Evolutionary conservation across 2,113 vertebrate species (phyloP), one percentile per base, ranked within the genome.

Genomic region (Eublepharis macularius): DNA sequence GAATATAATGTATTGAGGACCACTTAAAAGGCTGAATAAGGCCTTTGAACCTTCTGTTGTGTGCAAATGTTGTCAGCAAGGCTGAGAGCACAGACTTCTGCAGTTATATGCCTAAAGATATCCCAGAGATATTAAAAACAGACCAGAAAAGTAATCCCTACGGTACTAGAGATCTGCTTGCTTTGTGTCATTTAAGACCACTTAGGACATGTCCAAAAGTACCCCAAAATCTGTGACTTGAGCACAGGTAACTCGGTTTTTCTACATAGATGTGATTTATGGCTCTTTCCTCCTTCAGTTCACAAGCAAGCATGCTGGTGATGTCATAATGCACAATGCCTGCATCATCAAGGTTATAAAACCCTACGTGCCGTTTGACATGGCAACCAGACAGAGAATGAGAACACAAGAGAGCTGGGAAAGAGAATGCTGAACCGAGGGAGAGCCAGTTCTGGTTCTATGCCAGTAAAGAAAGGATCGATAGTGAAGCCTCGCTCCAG

Each of bases 281-380:
- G 29, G 8, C 0, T 0, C n/a, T 81, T 51, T 81, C 26, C 45
- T 41, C 34, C 8, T 68, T 7, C 9, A 7, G 26, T 14, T 32
- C 24, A 1, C 26, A 7, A 10, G 21, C 10, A 21, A 45, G 66
- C 29, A 11, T 10, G 1, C 0, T 9, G 16, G 3, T 86, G 86
- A 87, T 60, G 86, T 82, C 93, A 91, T 39, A 94, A 89, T 83
- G 51, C 39, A 68, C 14, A 29, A 72, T 80, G 82, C 81, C 87
- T 75, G n/a, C 3, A 10, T 70, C 89, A 73, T 11, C 6, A 24
- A 89, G 68, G 87, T 86, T 94, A 87, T 78, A 47, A 84, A 86
- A 82, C 32, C 43, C 24, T 54, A 43, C 54, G 78, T 21, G 72
- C 10, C n/a, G 84, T 85, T 90, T 77, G 57, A 2, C 1, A 12